Evolutionary conservation across 2,113 vertebrate genomes (phyloP), one percentile per base, ranked within the genome.

Genomic region (Hemiprocne comata): DNA sequence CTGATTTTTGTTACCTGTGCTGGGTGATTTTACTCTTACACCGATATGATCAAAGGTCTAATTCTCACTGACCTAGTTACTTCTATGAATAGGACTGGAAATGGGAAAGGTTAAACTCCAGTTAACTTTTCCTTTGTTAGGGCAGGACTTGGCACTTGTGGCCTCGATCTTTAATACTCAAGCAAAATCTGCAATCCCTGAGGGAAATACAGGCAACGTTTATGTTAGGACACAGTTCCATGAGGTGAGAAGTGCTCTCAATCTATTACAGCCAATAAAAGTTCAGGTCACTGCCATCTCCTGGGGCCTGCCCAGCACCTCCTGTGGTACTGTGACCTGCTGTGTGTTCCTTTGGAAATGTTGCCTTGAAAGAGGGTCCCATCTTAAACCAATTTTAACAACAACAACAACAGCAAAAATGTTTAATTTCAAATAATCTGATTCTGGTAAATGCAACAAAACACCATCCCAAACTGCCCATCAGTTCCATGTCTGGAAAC

Each of bases 91-190:
- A 62, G 38, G 17, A 38, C 44, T 38, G 44, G 31, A 58, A 73
- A 13, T 12, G 15, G 20, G 40, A 6, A 54, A 18, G 51, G 34
- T 79, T 31, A 36, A 40, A 31, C 26, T 65, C 61, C 54, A 54
- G 1, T 21, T n/a, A n/a, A n/a, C 16, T 44, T 60, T 60, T 64
- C 38, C 72, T 53, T 28, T 65, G 50, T 42, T 24, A 20, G 18
- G 14, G 54, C 50, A 77, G 54, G 76, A 36, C 62, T 57, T 86
- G 87, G 38, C 50, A 61, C 31, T 34, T 40, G 15, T 15, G 14
- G 38, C 61, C 55, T 95, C 85, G 76, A 61, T 72, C 85, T 80
- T 50, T 94, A 90, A 86, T 74, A 79, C 48, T 85, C 64, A 48
- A 15, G 69, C 78, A 94, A 95, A 93, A 93, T 50, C 93, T 82